These are phyloP conservation scores for Parelbella ahira DNA, from an alignment of 2,888 invertebrate species.

Conservation along the genomic window DNA sequence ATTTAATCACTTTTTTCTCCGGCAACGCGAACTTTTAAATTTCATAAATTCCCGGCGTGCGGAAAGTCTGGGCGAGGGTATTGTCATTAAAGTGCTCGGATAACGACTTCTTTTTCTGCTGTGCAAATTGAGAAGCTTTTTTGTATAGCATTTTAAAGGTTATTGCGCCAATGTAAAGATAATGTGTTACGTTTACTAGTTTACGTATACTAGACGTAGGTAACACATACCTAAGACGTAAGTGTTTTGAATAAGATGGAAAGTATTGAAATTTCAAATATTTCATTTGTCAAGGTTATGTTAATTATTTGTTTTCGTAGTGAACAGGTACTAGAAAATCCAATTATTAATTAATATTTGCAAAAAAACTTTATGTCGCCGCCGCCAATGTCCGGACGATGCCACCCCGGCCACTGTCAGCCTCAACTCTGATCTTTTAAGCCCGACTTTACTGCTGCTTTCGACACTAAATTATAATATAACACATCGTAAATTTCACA, in stretches of 20 bases:
- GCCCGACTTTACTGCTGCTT: slow-evolving; percentile 68
- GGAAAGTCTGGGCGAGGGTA: slow-evolving; percentile 27
- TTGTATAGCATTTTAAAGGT: slow-evolving; percentile 1
- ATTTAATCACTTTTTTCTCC: slow-evolving; percentile 80
- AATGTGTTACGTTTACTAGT: no score
- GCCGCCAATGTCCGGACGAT: not conserved
- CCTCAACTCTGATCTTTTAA: slow-evolving; percentile 66
- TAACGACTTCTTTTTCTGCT: slow-evolving; percentile 31
- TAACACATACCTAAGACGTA: no score
- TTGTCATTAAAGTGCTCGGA: slow-evolving; percentile 32
- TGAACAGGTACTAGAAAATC: no score
- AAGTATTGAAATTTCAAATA: no score
- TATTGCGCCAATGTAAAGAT: slow-evolving; percentile 1
- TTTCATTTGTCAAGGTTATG: no score
- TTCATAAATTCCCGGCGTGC: slow-evolving; percentile 52
- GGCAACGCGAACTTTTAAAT: slow-evolving; percentile 67
- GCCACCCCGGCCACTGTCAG: slow-evolving; percentile 13
- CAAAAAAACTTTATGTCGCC: no score
- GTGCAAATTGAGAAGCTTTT: slow-evolving; percentile 15
- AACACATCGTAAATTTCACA: slow-evolving; percentile 75
- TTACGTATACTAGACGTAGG: no score
- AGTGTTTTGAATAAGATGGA: no score
- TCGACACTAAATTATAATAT: slow-evolving; percentile 78
- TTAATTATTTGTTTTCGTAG: no score
- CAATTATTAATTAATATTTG: no score